Percentiles rank a stretch among this genome's conserved stretches.
Conservation (phyloP, 2,797 vertebrate genomes). For the Enteromius paludinosus region DNA sequence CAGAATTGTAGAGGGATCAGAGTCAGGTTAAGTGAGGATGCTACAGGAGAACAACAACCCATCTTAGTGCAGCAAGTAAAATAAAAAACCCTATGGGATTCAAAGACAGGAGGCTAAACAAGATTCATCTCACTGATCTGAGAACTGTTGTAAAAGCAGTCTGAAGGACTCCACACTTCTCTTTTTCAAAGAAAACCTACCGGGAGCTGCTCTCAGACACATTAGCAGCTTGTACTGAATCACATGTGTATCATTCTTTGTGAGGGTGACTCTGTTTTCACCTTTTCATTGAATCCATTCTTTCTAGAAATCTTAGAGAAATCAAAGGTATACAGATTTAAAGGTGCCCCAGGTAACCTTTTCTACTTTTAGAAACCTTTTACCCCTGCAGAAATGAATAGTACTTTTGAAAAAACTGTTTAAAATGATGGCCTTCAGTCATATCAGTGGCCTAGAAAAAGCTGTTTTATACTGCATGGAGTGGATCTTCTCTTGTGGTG, state of each 20-base stretch:
- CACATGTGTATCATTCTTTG: neutral
- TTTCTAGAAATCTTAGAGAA: neutral
- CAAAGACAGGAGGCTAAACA: constrained; percentile 16
- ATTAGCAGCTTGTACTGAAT: constrained; percentile 25
- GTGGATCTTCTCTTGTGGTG: neutral
- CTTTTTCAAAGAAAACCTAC: constrained; percentile 2
- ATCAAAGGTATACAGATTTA: neutral
- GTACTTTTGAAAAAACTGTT: neutral
- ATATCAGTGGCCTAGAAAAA: neutral
- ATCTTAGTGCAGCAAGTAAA: constrained; percentile 1
- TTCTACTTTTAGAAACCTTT: neutral
- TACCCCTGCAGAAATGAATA: constrained; percentile 1
- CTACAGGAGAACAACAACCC: neutral
- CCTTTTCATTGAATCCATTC: constrained; percentile 2
- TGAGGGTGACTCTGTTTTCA: constrained; percentile 18
- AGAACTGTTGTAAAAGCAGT: constrained; percentile 9
- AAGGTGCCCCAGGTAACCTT: neutral
- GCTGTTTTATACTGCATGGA: constrained; percentile 8
- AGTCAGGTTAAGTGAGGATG: neutral
- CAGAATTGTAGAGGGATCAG: constrained; percentile 1
- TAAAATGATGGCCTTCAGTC: constrained; percentile 13
- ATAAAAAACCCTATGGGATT: neutral
- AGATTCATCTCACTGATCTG: constrained; percentile 23
- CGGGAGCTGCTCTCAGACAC: constrained; percentile 9
- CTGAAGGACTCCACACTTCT: constrained; percentile 8